Conservation (phyloP, 2,113 vertebrate species). For the Gasterosteus nipponicus region DNA sequence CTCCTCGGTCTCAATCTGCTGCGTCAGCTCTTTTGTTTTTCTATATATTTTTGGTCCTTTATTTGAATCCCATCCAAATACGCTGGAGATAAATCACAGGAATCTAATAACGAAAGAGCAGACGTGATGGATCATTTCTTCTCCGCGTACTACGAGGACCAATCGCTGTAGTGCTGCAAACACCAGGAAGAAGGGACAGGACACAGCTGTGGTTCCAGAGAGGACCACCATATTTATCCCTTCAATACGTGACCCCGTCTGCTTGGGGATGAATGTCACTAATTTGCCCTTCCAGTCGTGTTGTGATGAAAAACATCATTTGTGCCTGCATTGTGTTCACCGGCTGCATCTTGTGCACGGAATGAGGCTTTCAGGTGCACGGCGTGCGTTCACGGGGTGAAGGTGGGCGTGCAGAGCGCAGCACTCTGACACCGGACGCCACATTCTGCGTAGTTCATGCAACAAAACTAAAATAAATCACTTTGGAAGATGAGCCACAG, state of each 20-base stretch:
- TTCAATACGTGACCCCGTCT: not conserved
- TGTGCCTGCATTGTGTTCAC: not conserved
- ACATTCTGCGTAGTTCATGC: not conserved
- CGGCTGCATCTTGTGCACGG: not conserved
- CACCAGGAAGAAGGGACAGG: no score
- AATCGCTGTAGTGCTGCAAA: not conserved
- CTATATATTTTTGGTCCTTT: not conserved
- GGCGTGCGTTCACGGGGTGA: not conserved
- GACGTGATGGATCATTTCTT: not conserved
- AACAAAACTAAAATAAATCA: not conserved
- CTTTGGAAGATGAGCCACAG: not conserved
- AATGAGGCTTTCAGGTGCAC: not conserved
- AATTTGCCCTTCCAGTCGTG: not conserved
- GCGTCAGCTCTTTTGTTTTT: not conserved
- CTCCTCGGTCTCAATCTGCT: not conserved
- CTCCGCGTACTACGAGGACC: no score
- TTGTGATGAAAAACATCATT: not conserved
- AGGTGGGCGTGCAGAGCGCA: not conserved
- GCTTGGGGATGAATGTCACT: not conserved
- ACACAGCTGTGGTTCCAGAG: not conserved
- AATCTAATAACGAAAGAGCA: not conserved
- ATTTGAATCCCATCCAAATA: not conserved
- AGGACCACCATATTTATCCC: no score
- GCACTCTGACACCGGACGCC: not conserved
- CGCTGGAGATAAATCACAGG: not conserved